A percentile compares a stretch with the other conserved stretches of the same genome.
phyloP scores from a whole-genome alignment of 2,888 invertebrate genomes.

The Encarsia formosa region DNA sequence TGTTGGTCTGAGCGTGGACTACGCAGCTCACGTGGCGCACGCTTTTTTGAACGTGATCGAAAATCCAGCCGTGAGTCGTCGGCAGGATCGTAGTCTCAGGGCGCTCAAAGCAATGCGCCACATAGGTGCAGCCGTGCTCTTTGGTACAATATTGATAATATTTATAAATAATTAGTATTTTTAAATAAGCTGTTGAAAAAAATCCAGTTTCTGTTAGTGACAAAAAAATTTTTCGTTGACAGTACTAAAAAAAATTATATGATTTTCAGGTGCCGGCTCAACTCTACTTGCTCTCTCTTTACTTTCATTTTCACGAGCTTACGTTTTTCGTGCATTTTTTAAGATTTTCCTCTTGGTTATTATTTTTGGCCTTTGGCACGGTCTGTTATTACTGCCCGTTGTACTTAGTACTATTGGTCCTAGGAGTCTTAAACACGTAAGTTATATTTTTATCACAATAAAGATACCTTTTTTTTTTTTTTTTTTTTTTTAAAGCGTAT shows the following conservation, averaged over 20 bases:
- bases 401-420: constrained; percentile 72
- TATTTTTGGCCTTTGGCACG: constrained; percentile 73
- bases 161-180: no score
- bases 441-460: background rate
- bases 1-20: constrained; percentile 79
- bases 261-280: constrained; percentile 74
- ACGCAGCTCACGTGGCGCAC: constrained; percentile 77
- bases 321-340: constrained; percentile 72
- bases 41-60: constrained; percentile 67
- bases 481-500: background rate
- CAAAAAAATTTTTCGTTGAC: no score
- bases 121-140: constrained; percentile 73
- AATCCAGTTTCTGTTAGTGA: no score
- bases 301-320: constrained; percentile 67
- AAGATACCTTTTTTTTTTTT: no score
- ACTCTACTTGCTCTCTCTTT: constrained; percentile 70
- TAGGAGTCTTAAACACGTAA: constrained; percentile 31
- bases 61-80: constrained; percentile 47
- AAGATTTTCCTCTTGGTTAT: constrained; percentile 76
- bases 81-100: constrained; percentile 50
- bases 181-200: no score
- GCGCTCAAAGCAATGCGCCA: constrained; percentile 64
- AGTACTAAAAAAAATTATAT: no score
- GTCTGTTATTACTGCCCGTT: constrained; percentile 71
- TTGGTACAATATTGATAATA: no score